phyloP scores from a whole-genome alignment of 2,113 vertebrate species.

The Eptesicus fuscus region DNA sequence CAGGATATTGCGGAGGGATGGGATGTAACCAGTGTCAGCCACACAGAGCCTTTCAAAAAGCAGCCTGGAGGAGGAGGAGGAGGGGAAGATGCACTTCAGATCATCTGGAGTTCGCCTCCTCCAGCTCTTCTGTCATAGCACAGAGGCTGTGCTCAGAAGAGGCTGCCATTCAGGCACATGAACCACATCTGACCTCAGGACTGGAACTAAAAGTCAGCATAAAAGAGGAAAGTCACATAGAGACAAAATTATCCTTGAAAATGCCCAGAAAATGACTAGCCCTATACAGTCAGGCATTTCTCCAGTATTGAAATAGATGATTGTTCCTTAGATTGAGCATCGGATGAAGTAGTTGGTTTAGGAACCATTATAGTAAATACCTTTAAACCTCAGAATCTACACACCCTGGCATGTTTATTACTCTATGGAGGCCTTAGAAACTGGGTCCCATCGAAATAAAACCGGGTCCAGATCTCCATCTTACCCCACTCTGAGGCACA shows the following conservation, averaged over 20 bases:
- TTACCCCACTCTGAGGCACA: not conserved
- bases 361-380: not conserved
- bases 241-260: not conserved
- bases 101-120: not conserved
- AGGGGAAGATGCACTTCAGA: not conserved
- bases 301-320: not conserved
- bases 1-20: not conserved
- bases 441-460: not conserved
- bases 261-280: not conserved
- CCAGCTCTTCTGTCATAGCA: not conserved
- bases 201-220: not conserved
- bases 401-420: not conserved
- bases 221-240: not conserved
- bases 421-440: not conserved
- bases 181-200: not conserved
- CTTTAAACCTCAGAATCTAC: not conserved
- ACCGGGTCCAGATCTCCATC: not conserved
- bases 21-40: not conserved
- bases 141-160: not conserved
- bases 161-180: not conserved
- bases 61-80: not conserved
- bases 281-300: not conserved
- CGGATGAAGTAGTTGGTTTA: not conserved
- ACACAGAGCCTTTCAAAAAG: not conserved
- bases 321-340: not conserved